These are phyloP conservation scores for Pachycephus smyrnensis DNA, from an alignment of 2,888 invertebrate species.

Conservation along the genomic window DNA sequence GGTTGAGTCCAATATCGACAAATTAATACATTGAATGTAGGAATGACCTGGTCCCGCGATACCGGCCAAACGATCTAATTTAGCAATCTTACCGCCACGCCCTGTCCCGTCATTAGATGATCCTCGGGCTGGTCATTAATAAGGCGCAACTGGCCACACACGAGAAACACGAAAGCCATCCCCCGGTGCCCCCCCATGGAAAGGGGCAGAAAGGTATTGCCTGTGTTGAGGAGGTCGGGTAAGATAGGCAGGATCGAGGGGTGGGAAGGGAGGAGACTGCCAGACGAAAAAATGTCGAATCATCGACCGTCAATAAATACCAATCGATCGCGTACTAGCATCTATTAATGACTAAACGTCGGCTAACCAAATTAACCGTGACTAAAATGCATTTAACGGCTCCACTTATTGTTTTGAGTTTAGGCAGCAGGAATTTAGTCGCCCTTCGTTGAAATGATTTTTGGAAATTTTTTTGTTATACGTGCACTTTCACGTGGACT, in stretches of 20 bases:
- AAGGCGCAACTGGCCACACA: slow-evolving; percentile 61
- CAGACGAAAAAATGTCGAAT: slow-evolving; percentile 53
- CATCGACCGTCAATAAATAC: slow-evolving; percentile 64
- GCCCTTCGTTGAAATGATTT: too few relatives aligned
- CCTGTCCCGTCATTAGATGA: slow-evolving; percentile 63
- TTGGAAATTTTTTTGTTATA: too few relatives aligned
- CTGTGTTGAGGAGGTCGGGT: not conserved
- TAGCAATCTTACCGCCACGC: slow-evolving; percentile 65
- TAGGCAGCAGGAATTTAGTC: not conserved
- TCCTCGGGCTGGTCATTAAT: slow-evolving; percentile 58
- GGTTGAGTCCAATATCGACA: too few relatives aligned
- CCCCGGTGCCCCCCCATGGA: not conserved
- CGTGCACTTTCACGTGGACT: too few relatives aligned
- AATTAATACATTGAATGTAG: too few relatives aligned
- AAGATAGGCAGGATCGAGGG: not conserved
- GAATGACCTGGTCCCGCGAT: too few relatives aligned
- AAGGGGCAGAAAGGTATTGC: slow-evolving; percentile 10
- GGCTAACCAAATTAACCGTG: slow-evolving; percentile 66
- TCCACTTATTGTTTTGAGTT: slow-evolving; percentile 11
- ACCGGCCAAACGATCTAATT: slow-evolving; percentile 44
- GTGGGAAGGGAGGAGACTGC: slow-evolving; percentile 5
- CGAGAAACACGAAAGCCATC: slow-evolving; percentile 30
- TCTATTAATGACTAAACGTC: slow-evolving; percentile 52
- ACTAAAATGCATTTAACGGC: slow-evolving; percentile 60
- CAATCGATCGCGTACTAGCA: slow-evolving; percentile 57